Conservation (phyloP, 1,140 invertebrate species). For the Chironomus striatipennis region DNA sequence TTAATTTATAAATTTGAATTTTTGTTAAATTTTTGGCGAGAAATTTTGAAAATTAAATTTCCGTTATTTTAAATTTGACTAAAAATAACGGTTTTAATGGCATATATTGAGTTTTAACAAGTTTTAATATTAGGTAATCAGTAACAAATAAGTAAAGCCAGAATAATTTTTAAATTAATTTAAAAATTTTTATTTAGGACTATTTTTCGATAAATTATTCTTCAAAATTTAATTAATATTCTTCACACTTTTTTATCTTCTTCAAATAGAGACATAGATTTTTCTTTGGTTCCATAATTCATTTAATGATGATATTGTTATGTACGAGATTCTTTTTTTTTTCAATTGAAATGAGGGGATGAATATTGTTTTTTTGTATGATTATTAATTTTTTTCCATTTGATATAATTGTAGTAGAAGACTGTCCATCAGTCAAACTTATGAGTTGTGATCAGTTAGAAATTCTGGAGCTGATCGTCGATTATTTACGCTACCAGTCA, state of each 20-base stretch:
- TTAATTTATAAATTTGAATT: no score
- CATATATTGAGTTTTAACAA: no score
- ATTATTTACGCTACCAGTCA: not conserved
- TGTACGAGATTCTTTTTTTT: no score
- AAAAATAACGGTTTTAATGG: no score
- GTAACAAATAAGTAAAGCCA: no score
- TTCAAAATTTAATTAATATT: conserved; percentile 15
- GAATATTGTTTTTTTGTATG: not conserved
- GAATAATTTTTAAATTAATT: not conserved
- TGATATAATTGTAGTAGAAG: not conserved
- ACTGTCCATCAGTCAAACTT: not conserved
- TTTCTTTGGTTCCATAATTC: conserved; percentile 22
- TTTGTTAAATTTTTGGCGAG: no score
- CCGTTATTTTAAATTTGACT: no score
- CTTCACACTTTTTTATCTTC: conserved; percentile 12
- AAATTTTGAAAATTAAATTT: no score
- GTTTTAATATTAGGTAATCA: no score
- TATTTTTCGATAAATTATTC: not conserved
- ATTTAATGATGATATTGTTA: conserved; percentile 19
- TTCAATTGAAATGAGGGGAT: not conserved
- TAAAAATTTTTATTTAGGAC: conserved; percentile 9
- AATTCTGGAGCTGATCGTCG: conserved; percentile 11
- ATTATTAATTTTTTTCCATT: not conserved
- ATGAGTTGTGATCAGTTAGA: not conserved
- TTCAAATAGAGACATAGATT: conserved; percentile 14